Percentiles rank a stretch among this genome's conserved stretches.
Evolutionary conservation across 2,113 vertebrate species (phyloP).

Genomic region (Pantherophis guttatus): DNA sequence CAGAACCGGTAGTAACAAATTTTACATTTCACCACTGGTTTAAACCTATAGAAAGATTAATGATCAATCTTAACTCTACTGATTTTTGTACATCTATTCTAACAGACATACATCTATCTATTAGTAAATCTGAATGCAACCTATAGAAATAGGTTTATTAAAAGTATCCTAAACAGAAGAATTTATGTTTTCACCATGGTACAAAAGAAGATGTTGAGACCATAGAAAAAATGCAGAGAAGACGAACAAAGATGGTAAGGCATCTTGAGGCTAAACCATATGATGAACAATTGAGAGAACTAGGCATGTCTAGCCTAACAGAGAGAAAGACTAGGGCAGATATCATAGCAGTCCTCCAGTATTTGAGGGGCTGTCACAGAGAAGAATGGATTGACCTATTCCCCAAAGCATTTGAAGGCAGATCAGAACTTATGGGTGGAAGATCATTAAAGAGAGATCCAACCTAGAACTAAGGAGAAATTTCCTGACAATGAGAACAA

Average conservation of each 20-base stretch:
- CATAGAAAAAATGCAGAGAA: not conserved
- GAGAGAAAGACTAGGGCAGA: not conserved
- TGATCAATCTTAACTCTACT: constrained; percentile 36
- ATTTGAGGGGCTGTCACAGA: not conserved
- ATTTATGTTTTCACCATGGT: not conserved
- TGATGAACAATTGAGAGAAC: too few species aligned
- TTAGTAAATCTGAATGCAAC: not conserved
- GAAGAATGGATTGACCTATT: not conserved
- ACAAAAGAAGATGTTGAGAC: not conserved
- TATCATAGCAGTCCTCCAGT: not conserved
- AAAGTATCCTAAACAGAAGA: not conserved
- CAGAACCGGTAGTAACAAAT: too few species aligned
- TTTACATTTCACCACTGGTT: not conserved
- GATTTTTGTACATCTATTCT: not conserved
- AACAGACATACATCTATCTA: not conserved
- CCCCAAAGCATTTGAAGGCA: not conserved
- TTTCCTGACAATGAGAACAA: not conserved
- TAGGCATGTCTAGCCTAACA: not conserved
- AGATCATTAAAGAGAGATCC: not conserved
- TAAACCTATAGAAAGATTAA: constrained; percentile 34
- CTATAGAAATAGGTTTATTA: not conserved
- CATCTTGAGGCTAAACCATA: too few species aligned
- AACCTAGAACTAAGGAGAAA: not conserved
- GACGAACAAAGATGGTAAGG: not conserved
- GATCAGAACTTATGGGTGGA: not conserved